Conservation (phyloP, 2,797 vertebrate genomes). For the Mycteria americana region DNA sequence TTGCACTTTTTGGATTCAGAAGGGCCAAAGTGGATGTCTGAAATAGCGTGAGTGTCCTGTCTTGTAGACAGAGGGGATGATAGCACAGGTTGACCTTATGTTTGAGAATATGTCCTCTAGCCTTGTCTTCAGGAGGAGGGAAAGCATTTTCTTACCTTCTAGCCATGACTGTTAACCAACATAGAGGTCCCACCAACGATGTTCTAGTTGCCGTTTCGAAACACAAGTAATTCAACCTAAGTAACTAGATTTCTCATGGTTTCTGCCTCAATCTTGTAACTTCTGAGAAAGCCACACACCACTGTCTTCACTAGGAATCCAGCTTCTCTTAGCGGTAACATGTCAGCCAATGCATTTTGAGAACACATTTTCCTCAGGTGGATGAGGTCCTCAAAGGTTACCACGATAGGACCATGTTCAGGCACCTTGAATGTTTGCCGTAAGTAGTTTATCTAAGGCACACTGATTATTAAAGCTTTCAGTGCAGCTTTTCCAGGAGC, state of each 20-base stretch:
- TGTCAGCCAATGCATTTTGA: background rate
- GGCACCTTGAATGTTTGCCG: background rate
- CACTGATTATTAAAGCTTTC: background rate
- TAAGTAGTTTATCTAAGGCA: background rate
- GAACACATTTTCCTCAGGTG: fast-evolving
- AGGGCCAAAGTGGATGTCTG: background rate
- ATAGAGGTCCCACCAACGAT: background rate
- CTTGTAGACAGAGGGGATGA: background rate
- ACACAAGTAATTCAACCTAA: background rate
- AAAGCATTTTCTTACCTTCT: background rate
- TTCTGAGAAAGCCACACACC: background rate
- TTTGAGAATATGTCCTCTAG: background rate
- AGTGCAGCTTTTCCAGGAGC: background rate
- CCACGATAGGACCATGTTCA: fast-evolving
- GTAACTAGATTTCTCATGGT: background rate
- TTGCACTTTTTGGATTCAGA: background rate
- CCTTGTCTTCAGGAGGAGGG: background rate
- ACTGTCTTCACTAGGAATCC: background rate
- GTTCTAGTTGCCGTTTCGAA: background rate
- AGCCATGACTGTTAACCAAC: background rate
- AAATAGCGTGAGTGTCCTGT: fast-evolving
- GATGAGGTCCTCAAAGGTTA: background rate
- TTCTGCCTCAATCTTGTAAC: background rate
- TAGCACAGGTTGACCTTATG: fast-evolving
- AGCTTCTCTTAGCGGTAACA: fast-evolving